Evolutionary conservation across 2,888 invertebrate genomes (phyloP).

Genomic region (Brenthis hecate): DNA sequence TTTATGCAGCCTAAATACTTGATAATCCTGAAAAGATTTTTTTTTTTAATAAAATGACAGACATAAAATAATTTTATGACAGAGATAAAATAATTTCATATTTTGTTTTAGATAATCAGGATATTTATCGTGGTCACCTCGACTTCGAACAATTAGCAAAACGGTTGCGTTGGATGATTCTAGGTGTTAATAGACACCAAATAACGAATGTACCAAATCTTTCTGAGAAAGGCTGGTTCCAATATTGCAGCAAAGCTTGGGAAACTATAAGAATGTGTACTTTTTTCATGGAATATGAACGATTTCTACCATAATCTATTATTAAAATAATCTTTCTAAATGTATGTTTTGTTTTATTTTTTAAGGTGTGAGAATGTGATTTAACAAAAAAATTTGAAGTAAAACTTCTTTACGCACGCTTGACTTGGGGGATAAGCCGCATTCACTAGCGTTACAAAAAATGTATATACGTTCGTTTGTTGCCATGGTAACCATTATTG

Average conservation of each 20-base stretch:
- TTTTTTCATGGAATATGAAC: slow-evolving; percentile 91
- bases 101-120: slow-evolving; percentile 67
- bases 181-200: slow-evolving; percentile 86
- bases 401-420: too few relatives aligned
- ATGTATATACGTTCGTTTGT: too few relatives aligned
- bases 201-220: slow-evolving; percentile 86
- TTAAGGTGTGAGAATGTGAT: neutral
- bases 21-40: too few relatives aligned
- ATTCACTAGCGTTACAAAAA: too few relatives aligned
- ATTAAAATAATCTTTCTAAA: neutral
- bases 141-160: slow-evolving; percentile 85
- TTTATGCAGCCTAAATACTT: too few relatives aligned
- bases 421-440: too few relatives aligned
- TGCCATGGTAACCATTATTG: too few relatives aligned
- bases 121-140: slow-evolving; percentile 83
- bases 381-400: too few relatives aligned
- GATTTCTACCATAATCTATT: slow-evolving; percentile 83
- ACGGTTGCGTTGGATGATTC: slow-evolving; percentile 86
- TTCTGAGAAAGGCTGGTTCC: slow-evolving; percentile 92
- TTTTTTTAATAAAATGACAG: too few relatives aligned
- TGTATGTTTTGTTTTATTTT: neutral
- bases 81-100: too few relatives aligned
- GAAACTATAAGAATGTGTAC: slow-evolving; percentile 92
- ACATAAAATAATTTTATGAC: too few relatives aligned
- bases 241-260: slow-evolving; percentile 91